Evolutionary conservation across 2,797 vertebrate species (phyloP).

Genomic region (Malurus leucopterus): DNA sequence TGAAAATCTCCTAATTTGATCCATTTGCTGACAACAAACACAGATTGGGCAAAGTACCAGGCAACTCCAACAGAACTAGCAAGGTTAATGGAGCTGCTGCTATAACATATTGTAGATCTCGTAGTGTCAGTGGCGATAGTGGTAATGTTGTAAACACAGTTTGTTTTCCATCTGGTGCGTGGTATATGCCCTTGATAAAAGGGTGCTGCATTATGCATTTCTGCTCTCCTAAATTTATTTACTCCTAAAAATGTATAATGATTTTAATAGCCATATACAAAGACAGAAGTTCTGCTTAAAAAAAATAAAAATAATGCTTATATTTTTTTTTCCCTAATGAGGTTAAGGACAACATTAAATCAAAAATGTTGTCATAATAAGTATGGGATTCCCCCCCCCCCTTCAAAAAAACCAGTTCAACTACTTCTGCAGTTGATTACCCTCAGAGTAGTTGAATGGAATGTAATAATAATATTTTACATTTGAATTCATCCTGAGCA

Average conservation of each 20-base stretch:
- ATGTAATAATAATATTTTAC: background rate
- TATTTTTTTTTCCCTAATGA: background rate
- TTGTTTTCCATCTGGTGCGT: slow-evolving; percentile 62
- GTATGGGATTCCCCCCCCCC: background rate
- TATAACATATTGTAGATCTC: slow-evolving; percentile 60
- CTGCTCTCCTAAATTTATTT: slow-evolving; percentile 32
- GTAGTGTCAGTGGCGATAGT: slow-evolving; percentile 58
- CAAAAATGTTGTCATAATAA: background rate
- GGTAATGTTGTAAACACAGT: slow-evolving; percentile 60
- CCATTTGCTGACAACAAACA: slow-evolving; percentile 61
- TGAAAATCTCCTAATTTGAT: slow-evolving; percentile 49
- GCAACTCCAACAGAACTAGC: slow-evolving; percentile 56
- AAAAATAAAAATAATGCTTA: background rate
- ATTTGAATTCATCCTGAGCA: background rate
- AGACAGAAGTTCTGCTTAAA: background rate
- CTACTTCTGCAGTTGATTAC: background rate
- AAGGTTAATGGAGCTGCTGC: slow-evolving; percentile 64
- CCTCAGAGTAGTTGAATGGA: background rate
- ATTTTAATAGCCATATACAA: slow-evolving; percentile 15
- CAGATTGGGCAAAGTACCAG: slow-evolving; percentile 56
- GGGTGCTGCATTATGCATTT: slow-evolving; percentile 40
- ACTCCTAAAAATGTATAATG: slow-evolving; percentile 6
- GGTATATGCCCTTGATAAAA: slow-evolving; percentile 55
- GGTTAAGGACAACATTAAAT: background rate
- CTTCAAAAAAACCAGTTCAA: background rate